Conservation (phyloP, 2,113 vertebrate genomes). For the Callipepla squamata region DNA sequence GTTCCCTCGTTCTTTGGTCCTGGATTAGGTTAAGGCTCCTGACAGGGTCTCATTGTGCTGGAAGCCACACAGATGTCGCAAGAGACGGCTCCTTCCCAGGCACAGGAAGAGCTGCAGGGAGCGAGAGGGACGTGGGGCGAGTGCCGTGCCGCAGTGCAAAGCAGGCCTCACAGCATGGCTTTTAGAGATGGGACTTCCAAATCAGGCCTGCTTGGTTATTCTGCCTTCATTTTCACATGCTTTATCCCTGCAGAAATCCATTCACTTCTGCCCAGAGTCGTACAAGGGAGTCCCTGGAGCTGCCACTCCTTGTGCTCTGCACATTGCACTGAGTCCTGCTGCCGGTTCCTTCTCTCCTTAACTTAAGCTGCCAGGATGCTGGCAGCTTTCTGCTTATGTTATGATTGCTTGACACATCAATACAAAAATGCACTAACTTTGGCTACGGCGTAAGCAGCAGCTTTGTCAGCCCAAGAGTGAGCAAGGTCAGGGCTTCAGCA, state of each 20-base stretch:
- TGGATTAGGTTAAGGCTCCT: background rate
- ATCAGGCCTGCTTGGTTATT: constrained; percentile 1
- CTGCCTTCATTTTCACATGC: background rate
- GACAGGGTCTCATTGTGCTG: constrained; percentile 12
- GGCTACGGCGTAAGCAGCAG: constrained; percentile 10
- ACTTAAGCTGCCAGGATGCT: background rate
- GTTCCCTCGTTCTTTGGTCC: background rate
- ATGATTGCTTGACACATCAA: constrained; percentile 19
- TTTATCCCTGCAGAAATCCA: background rate
- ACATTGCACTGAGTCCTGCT: background rate
- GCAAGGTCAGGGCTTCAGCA: constrained; percentile 59
- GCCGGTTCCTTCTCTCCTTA: constrained; percentile 25
- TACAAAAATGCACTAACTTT: constrained; percentile 56
- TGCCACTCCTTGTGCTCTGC: background rate
- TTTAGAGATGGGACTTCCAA: background rate
- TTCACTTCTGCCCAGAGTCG: background rate
- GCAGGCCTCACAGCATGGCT: background rate
- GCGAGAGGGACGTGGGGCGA: background rate
- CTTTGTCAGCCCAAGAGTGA: constrained; percentile 31
- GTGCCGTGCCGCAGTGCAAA: background rate
- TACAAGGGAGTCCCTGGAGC: background rate
- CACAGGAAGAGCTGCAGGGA: background rate
- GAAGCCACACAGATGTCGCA: background rate
- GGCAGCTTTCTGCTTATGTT: constrained; percentile 36
- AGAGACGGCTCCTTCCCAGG: background rate